These are phyloP conservation scores for Lutraria lutraria DNA, from an alignment of 2,888 invertebrate genomes.

Conservation along the genomic window DNA sequence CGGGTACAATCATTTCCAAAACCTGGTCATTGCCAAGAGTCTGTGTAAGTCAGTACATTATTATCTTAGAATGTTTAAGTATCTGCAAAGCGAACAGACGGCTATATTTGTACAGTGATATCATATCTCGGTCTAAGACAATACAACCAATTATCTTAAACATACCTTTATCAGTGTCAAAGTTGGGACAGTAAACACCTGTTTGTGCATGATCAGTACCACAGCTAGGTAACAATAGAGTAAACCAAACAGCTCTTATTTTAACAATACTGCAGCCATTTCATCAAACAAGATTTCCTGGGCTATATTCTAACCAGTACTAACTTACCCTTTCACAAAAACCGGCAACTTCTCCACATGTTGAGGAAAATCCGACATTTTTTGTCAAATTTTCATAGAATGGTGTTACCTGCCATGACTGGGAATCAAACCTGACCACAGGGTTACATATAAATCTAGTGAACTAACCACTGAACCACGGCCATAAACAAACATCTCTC, in stretches of 20 bases:
- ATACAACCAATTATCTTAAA: slow-evolving; percentile 18
- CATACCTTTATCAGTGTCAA: background rate
- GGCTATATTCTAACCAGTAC: too few relatives aligned
- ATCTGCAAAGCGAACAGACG: background rate
- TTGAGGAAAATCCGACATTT: too few relatives aligned
- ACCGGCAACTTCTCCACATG: too few relatives aligned
- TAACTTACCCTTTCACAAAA: too few relatives aligned
- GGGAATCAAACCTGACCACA: too few relatives aligned
- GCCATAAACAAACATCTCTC: background rate
- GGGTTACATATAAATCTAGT: too few relatives aligned
- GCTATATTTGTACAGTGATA: slow-evolving; percentile 30
- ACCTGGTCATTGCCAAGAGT: background rate
- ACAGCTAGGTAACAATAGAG: background rate
- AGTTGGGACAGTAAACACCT: slow-evolving; percentile 11
- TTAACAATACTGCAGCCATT: too few relatives aligned
- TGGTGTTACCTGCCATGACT: too few relatives aligned
- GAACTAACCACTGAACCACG: too few relatives aligned
- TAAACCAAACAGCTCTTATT: background rate
- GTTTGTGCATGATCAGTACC: background rate
- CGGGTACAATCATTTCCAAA: background rate
- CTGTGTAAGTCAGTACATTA: slow-evolving; percentile 2
- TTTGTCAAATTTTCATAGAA: too few relatives aligned
- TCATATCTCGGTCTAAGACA: slow-evolving; percentile 18
- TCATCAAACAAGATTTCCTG: too few relatives aligned
- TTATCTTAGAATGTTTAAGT: slow-evolving; percentile 8